Evolutionary conservation across 2,888 invertebrate species (phyloP).

Genomic region (Cotesia congregata): DNA sequence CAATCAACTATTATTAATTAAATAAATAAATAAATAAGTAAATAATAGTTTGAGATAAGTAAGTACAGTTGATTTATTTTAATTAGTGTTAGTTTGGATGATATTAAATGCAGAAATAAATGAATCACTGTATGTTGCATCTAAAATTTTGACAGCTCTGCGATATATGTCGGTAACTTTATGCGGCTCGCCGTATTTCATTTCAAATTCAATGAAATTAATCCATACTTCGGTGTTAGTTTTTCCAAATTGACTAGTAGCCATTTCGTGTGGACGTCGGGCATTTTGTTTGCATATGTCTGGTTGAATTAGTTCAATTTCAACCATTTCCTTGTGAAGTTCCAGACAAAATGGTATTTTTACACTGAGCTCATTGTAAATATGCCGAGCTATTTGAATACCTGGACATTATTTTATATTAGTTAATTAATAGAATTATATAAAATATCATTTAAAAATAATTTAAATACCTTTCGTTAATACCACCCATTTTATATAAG

Average conservation of each 20-base stretch:
- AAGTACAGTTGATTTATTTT: conserved; percentile 17
- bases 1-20: too few relatives aligned
- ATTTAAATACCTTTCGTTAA: conserved; percentile 63
- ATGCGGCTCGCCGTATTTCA: conserved; percentile 74
- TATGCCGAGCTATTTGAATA: conserved; percentile 74
- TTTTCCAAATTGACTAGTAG: conserved; percentile 78
- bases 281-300: conserved; percentile 63
- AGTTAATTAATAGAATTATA: background rate
- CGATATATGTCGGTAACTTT: conserved; percentile 74
- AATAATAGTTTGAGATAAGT: conserved; percentile 31
- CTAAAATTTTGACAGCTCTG: conserved; percentile 76
- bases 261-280: conserved; percentile 74
- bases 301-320: conserved; percentile 69
- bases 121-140: conserved; percentile 72
- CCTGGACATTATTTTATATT: conserved; percentile 56
- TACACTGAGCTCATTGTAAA: conserved; percentile 75
- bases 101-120: conserved; percentile 74
- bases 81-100: conserved; percentile 67
- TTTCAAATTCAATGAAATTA: conserved; percentile 81
- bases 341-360: conserved; percentile 76
- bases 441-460: background rate
- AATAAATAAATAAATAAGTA: background rate
- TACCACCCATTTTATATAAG: conserved; percentile 75
- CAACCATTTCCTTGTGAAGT: conserved; percentile 76
- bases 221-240: conserved; percentile 80